A percentile compares a stretch with the other conserved stretches of the same genome.
Evolutionary conservation across 2,113 vertebrate species (phyloP).

Genomic region (Fukomys damarensis): DNA sequence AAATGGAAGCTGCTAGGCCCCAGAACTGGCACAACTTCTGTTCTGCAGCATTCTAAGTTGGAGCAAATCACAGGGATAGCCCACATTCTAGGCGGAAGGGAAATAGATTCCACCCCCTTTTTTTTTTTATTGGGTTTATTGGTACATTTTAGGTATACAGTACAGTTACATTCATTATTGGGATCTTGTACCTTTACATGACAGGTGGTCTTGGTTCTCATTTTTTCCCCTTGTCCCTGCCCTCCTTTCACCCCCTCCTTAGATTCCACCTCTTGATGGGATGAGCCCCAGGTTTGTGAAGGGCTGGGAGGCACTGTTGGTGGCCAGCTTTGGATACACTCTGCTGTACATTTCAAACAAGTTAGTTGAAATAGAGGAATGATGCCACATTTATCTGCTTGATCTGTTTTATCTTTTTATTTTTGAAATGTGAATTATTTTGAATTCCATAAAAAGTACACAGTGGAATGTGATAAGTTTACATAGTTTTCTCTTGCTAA

Average conservation of each 20-base stretch:
- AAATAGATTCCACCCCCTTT: no score
- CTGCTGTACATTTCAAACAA: neutral
- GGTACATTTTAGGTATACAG: no score
- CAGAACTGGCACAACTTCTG: neutral
- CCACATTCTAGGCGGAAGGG: neutral
- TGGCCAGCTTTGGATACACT: neutral
- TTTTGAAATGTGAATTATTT: constrained; percentile 55
- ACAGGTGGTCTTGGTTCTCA: no score
- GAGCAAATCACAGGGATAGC: neutral
- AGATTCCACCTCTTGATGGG: neutral
- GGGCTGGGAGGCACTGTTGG: neutral
- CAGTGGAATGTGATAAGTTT: constrained; percentile 59
- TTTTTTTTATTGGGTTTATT: no score
- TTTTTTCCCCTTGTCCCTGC: no score
- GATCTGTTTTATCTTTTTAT: constrained; percentile 55
- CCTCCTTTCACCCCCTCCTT: no score
- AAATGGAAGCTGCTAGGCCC: neutral
- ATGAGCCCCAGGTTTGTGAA: neutral
- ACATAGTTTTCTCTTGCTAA: constrained; percentile 64
- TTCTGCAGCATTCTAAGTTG: neutral
- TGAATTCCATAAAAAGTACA: constrained; percentile 54
- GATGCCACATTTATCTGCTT: neutral
- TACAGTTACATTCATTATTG: no score
- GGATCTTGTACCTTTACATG: no score
- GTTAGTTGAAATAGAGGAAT: neutral